A percentile compares a stretch with the other conserved stretches of the same genome.
Evolutionary conservation across 2,113 vertebrate species (phyloP).

Genomic region (Rattus norvegicus): GRCr8 NC_086029.1:30383001-30383500

Average conservation of each 20-base stretch:
- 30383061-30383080: neutral
- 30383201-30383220: neutral
- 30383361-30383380: conserved; percentile 9
- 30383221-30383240: neutral
- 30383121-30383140: neutral
- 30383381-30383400: neutral
- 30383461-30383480: neutral
- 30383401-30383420: neutral
- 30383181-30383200: neutral
- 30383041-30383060: neutral
- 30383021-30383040: neutral
- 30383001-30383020: neutral
- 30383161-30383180: neutral
- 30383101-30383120: neutral
- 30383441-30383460: neutral
- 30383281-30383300: neutral
- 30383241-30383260: neutral
- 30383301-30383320: neutral
- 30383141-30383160: neutral
- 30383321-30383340: neutral
- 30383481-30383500: neutral
- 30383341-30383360: neutral
- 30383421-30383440: neutral
- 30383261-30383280: neutral
- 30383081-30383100: neutral